Conservation (phyloP, 2,113 vertebrate species). For the Gavia stellata region DNA sequence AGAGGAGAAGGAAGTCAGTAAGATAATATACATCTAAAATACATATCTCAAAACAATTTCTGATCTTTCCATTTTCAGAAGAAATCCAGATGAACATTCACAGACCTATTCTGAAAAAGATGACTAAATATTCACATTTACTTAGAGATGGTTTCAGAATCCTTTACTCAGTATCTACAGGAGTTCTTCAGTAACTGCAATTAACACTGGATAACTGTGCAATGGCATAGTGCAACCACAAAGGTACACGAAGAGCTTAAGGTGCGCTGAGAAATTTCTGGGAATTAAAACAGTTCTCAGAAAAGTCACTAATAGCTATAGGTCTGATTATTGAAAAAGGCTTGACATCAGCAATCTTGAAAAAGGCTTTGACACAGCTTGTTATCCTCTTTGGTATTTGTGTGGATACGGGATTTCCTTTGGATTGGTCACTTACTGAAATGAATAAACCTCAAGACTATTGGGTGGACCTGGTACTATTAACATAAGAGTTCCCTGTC, state of each 20-base stretch:
- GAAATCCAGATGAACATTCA: not conserved
- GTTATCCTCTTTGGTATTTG: not conserved
- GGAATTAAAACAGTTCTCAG: not conserved
- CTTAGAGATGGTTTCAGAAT: not conserved
- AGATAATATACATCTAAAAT: not conserved
- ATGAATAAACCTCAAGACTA: not conserved
- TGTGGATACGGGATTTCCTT: not conserved
- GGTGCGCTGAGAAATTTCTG: not conserved
- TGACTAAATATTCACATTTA: not conserved
- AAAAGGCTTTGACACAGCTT: not conserved
- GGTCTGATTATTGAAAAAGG: not conserved
- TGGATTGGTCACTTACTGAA: not conserved
- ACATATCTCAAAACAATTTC: not conserved
- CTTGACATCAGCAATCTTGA: not conserved
- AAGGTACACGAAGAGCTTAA: not conserved
- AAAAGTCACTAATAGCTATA: not conserved
- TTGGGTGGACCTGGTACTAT: not conserved
- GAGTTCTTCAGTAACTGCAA: not conserved
- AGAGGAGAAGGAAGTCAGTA: not conserved
- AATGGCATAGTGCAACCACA: not conserved
- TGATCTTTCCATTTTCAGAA: not conserved
- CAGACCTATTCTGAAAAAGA: not conserved
- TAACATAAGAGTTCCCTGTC: not conserved
- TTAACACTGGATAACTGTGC: not conserved
- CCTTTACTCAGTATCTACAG: not conserved